Evolutionary conservation across 2,888 invertebrate genomes (phyloP).

Genomic region (Cheilosia vulpina): DNA sequence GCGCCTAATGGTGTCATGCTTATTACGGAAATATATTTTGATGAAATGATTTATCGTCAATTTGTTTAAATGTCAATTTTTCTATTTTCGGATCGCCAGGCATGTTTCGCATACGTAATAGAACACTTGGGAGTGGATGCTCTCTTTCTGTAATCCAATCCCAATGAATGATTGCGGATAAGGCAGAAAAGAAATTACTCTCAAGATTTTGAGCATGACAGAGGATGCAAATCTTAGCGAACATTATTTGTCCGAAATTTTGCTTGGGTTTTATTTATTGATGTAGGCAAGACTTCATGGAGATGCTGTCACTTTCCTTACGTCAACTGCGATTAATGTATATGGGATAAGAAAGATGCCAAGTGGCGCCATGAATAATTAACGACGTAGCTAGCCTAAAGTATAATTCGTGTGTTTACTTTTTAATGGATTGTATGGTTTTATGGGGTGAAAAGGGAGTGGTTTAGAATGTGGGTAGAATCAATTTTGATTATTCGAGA

Average conservation of each 20-base stretch:
- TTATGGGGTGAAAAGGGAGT: too few relatives aligned
- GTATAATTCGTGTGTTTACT: slow-evolving; percentile 13
- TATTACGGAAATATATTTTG: slow-evolving; percentile 26
- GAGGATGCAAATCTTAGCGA: slow-evolving; percentile 9
- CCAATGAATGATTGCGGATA: not conserved
- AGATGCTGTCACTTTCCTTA: not conserved
- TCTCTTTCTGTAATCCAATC: not conserved
- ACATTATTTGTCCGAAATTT: not conserved
- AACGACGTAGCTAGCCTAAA: slow-evolving; percentile 13
- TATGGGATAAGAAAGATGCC: slow-evolving; percentile 1
- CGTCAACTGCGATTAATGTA: slow-evolving; percentile 23
- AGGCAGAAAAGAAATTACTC: not conserved
- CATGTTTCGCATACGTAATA: slow-evolving; percentile 11
- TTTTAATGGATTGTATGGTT: slow-evolving; percentile 13
- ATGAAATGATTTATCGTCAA: not conserved
- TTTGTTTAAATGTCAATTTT: not conserved
- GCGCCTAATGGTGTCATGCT: not conserved
- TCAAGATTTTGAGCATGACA: not conserved
- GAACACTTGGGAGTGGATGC: not conserved
- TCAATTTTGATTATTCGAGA: too few relatives aligned
- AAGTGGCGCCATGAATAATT: slow-evolving; percentile 41
- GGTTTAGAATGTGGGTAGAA: too few relatives aligned
- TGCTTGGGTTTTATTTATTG: not conserved
- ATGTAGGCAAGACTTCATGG: not conserved
- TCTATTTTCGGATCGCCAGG: not conserved